phyloP scores from a whole-genome alignment of 2,797 vertebrate genomes.

The Natrix natrix region DNA sequence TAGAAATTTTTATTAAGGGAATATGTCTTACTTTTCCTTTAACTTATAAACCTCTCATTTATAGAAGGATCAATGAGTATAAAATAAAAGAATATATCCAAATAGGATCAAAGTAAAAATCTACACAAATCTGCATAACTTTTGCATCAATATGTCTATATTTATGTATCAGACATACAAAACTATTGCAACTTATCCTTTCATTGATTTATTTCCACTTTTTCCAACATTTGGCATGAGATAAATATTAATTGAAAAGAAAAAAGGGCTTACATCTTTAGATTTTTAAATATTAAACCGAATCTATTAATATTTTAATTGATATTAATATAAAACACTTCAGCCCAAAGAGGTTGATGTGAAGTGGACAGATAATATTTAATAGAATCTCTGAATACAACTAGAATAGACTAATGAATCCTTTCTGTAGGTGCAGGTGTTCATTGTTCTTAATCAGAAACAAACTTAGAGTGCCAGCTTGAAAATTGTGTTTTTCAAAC shows the following conservation, averaged over 20 bases:
- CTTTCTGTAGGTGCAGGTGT: not conserved
- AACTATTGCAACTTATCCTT: slow-evolving; percentile 1
- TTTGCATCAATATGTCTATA: slow-evolving; percentile 53
- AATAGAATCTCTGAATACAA: not conserved
- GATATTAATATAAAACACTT: not conserved
- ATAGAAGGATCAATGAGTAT: slow-evolving; percentile 59
- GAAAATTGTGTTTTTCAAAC: not conserved
- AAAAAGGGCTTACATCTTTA: slow-evolving; percentile 32
- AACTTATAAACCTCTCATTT: not conserved
- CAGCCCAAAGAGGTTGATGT: not conserved
- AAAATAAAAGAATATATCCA: slow-evolving; percentile 66
- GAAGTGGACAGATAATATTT: not conserved
- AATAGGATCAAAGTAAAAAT: slow-evolving; percentile 63
- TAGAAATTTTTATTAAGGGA: slow-evolving; percentile 60
- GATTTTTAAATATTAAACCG: slow-evolving; percentile 29
- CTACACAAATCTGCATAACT: slow-evolving; percentile 48
- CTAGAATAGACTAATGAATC: not conserved
- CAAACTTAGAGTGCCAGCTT: not conserved
- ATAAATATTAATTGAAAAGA: slow-evolving; percentile 54
- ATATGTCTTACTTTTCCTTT: slow-evolving; percentile 39
- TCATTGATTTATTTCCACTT: not conserved
- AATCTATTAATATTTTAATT: slow-evolving; percentile 5
- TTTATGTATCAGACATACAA: slow-evolving; percentile 53
- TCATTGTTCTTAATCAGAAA: not conserved
- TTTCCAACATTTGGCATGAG: slow-evolving; percentile 21